Base-by-base conservation (phyloP, 30 jellyfish, hydroid and myxozoan species). In the Rhopilema esculentum region DNA sequence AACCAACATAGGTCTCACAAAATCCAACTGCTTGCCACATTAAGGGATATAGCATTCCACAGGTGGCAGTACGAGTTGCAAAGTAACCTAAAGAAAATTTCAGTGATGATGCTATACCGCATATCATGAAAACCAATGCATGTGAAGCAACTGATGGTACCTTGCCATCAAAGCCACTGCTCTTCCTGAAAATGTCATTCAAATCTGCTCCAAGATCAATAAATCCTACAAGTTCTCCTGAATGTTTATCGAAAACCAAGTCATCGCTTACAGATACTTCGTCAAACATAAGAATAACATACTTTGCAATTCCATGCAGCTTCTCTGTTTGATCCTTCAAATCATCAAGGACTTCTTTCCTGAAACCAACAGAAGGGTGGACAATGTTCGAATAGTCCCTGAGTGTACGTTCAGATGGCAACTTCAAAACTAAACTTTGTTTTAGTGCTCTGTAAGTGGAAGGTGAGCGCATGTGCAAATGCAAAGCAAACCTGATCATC, bases 351-450 rank as follows among this genome's bases (percentile, higher is more conserved):
- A 27, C 31, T 22, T 22, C 40, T 27, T 69, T 69, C 18, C 31
- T 69, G 51, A 69, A 26, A 27, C 80, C 80, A 22, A 69, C 61
- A 26, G 51, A n/a, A 18, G 80, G 80, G 31, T 69, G 61, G 31
- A 69, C 80, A n/a, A 69, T 69, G 51, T 69, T 69, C 26, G 80
- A 69, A 69, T 69, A 69, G 24, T 40, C 80, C 61, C 61, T 69
- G 23, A 69, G 66, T 26, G 80, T 69, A 20, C 66, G 40, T 69
- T 69, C 80, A 27, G 61, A 4, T n/a, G 61, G 61, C 23, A 69
- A 27, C 80, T 27, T 69, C 9, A 23, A n/a, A 22, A 69, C 80
- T 27, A n/a, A n/a, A 28, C 61, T 69, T 69, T 69, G 48, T 27
- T 69, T 69, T 31, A 69, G 19, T 69, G 80, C 61, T 27, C 80